Evolutionary conservation across 2,797 vertebrate species (phyloP).

Genomic region (Phoebastria nigripes): DNA sequence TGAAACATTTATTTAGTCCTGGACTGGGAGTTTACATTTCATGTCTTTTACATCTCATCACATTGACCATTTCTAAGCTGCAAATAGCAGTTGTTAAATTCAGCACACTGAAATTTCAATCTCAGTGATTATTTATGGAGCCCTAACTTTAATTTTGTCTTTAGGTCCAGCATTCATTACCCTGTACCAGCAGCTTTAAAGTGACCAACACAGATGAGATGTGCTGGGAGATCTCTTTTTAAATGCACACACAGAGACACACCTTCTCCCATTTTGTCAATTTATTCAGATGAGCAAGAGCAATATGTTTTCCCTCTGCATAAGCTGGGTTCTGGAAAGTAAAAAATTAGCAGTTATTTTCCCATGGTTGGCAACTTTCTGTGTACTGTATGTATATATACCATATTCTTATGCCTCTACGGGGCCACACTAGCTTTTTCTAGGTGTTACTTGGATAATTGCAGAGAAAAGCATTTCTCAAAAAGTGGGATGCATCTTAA

Average conservation of each 20-base stretch:
- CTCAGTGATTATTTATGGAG: background rate
- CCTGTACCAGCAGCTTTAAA: background rate
- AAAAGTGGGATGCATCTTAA: background rate
- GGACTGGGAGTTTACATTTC: background rate
- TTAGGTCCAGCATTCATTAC: background rate
- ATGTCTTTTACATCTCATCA: background rate
- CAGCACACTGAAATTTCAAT: background rate
- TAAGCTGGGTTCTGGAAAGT: background rate
- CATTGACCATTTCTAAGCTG: background rate
- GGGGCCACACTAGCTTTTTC: background rate
- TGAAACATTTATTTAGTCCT: background rate
- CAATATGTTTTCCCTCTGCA: background rate
- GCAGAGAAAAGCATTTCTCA: background rate
- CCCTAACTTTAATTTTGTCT: background rate
- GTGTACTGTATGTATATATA: background rate
- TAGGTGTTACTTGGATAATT: background rate
- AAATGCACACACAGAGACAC: background rate
- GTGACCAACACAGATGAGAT: background rate
- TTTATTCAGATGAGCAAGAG: background rate
- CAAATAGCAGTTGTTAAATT: background rate
- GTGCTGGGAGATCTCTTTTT: background rate
- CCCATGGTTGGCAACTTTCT: background rate
- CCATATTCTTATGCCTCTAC: background rate
- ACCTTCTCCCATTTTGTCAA: background rate
- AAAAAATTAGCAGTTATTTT: background rate